These are phyloP conservation scores for Styela plicata DNA, from an alignment of 23 tunicate genomes.

Conservation along the genomic window DNA sequence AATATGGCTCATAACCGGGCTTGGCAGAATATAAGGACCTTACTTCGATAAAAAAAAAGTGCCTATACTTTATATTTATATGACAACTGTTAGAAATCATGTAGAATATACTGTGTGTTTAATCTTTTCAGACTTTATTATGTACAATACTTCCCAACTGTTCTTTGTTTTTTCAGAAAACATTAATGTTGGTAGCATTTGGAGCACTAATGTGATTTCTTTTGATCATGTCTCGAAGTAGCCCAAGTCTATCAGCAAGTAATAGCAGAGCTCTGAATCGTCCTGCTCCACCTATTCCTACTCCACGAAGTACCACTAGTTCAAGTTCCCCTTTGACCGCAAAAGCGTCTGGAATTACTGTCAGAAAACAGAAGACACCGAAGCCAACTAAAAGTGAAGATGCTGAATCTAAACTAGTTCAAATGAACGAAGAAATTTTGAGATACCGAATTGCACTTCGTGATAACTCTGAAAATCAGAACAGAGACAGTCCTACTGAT, in stretches of 20 bases:
- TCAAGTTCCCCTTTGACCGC: background rate
- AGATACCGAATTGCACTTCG: background rate
- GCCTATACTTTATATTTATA: no score
- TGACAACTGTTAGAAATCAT: no score
- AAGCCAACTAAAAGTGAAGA: background rate
- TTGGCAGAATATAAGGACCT: no score
- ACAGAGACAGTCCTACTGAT: background rate
- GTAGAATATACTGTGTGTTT: no score
- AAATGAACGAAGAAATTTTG: conserved; percentile 22
- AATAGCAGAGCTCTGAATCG: background rate
- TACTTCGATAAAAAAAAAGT: no score
- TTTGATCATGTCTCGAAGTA: background rate
- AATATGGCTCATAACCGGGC: no score
- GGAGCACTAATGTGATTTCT: no score
- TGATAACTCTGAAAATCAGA: background rate
- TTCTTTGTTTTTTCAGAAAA: no score
- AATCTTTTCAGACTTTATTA: no score
- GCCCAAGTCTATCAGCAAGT: background rate
- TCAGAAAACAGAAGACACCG: background rate
- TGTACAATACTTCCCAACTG: no score
- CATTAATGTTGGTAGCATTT: no score
- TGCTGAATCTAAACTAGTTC: background rate
- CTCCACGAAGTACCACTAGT: background rate
- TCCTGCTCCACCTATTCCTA: background rate
- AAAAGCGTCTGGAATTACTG: background rate